Evolutionary conservation across 2,797 vertebrate genomes (phyloP), one percentile per base, ranked within the genome.

Genomic region (Melanitta fusca): DNA sequence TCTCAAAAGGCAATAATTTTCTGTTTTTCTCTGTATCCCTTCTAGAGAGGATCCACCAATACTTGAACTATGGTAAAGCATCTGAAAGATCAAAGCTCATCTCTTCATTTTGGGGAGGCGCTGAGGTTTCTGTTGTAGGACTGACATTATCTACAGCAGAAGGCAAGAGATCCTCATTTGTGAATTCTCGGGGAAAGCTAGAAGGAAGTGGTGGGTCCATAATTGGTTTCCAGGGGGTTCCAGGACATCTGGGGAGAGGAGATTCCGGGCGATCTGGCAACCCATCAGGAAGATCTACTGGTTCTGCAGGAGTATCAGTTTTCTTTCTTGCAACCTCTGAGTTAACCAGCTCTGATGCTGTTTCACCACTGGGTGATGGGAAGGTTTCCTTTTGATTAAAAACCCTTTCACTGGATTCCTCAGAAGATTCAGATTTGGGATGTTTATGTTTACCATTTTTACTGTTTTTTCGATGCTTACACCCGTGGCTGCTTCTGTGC

Each of bases 331-430:
- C 17, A 91, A 2, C 39, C 58, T 43, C 61, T 74, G 79, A 30
- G 49, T 38, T 78, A 90, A 51, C 6, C 68, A 71, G 11, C 57
- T 93, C 65, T 81, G 38, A 13, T 57, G 20, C 75, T 54, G 25
- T 53, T 71, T 87, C 91, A 60, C 43, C 51, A 68, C 21, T 85
- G 4, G 64, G 17, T 60, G 56, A 47, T 38, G 28, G 10, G 18
- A 65, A 2, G 3, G 74, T 66, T n/a, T 88, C 9, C 2, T 92
- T 94, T 80, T 80, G 32, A 32, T 60, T 68, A 22, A 91, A 83
- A 32, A 34, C 72, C 47, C 96, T 97, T 95, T 99, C 98, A 77
- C 91, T 39, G 54, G 93, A 97, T 65, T 98, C 98, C 90, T 98
- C 98, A 34, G 98, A 98, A 30, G 98, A 98, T 39, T 69, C 70